A percentile compares a stretch with the other conserved stretches of the same genome.
Evolutionary conservation across 2,113 vertebrate species (phyloP).

Genomic region (Myiagra hebetior): DNA sequence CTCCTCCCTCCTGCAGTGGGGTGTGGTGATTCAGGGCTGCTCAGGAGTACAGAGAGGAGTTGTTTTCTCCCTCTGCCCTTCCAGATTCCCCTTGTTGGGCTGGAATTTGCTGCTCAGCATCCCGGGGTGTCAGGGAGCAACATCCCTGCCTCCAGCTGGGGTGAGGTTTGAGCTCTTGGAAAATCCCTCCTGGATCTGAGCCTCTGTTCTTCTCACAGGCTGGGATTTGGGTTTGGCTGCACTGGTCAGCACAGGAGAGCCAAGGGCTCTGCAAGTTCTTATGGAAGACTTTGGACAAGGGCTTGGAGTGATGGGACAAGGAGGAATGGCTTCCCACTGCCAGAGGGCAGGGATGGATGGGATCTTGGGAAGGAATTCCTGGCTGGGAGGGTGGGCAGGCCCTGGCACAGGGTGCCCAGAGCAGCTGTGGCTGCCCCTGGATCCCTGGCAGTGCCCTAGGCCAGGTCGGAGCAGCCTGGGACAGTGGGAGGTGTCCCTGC

Average conservation of each 20-base stretch:
- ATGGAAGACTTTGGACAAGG: rapidly evolving
- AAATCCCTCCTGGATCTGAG: neutral
- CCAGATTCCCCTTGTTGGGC: rapidly evolving
- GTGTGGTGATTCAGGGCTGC: rapidly evolving
- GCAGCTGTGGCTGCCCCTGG: neutral
- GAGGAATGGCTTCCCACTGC: neutral
- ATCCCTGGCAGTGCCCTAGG: neutral
- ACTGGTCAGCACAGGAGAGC: rapidly evolving
- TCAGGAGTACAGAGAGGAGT: rapidly evolving
- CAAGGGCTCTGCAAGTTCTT: rapidly evolving
- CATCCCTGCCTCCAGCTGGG: rapidly evolving
- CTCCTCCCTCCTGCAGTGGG: rapidly evolving
- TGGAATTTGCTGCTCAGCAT: neutral
- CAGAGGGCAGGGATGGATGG: neutral
- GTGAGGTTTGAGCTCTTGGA: neutral
- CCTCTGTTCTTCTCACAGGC: rapidly evolving
- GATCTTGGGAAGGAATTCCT: neutral
- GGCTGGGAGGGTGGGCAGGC: neutral
- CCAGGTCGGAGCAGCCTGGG: neutral
- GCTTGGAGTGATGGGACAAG: neutral
- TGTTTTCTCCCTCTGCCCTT: neutral
- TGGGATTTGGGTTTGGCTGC: rapidly evolving
- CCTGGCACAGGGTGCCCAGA: neutral
- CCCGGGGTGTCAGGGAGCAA: rapidly evolving
- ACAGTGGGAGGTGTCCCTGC: neutral